Evolutionary conservation across 1,140 invertebrate species (phyloP).

Genomic region (Drosophila aff.): DNA sequence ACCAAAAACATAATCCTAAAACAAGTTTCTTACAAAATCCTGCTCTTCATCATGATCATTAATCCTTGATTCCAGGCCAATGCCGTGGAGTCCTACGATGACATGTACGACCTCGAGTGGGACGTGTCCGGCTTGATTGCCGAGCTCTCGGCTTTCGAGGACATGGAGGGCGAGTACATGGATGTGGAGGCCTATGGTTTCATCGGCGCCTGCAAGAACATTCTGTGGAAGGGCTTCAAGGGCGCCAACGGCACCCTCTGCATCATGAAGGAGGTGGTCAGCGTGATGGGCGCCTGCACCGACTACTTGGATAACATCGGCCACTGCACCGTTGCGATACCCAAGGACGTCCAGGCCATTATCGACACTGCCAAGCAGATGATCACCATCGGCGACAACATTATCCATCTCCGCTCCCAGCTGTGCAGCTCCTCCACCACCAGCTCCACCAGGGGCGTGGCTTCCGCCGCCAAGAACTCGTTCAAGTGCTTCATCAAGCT

Average conservation of each 20-base stretch:
- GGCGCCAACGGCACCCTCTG: constrained; percentile 59
- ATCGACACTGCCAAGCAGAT: constrained; percentile 42
- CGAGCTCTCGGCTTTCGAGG: constrained; percentile 9
- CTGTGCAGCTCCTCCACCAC: constrained; percentile 35
- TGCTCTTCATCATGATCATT: neutral
- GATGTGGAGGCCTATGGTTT: constrained; percentile 41
- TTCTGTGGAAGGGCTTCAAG: constrained; percentile 26
- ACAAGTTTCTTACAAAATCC: neutral
- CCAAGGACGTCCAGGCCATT: constrained; percentile 50
- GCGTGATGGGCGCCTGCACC: constrained; percentile 32
- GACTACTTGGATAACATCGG: constrained; percentile 39
- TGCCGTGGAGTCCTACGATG: neutral
- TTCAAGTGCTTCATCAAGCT: constrained; percentile 15
- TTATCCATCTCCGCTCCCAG: constrained; percentile 34
- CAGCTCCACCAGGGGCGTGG: neutral
- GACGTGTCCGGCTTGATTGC: constrained; percentile 8
- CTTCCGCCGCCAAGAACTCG: neutral
- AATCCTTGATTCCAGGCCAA: constrained; percentile 21
- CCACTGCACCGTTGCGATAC: constrained; percentile 42
- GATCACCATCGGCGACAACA: constrained; percentile 25
- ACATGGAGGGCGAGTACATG: constrained; percentile 34
- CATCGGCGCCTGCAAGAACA: constrained; percentile 7
- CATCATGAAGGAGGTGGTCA: constrained; percentile 45
- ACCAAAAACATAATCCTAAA: no score
- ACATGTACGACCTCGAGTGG: constrained; percentile 16